Evolutionary conservation across 2,888 invertebrate genomes (phyloP).

Genomic region (Philopedon plagiatum): DNA sequence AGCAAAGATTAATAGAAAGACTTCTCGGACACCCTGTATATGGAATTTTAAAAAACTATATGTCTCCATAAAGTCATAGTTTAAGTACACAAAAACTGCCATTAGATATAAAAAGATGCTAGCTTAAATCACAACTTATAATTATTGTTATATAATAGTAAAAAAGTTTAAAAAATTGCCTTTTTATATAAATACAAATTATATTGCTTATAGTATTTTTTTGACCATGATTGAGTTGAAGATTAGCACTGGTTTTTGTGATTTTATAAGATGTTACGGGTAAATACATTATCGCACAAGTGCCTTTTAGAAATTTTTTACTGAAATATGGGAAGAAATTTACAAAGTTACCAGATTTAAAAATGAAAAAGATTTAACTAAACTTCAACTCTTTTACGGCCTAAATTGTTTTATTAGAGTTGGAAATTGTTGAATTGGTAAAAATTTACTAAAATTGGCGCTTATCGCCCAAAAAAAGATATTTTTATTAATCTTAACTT

Average conservation of each 20-base stretch:
- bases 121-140: constrained; percentile 25
- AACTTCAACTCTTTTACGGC: too few relatives aligned
- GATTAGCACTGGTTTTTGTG: background rate
- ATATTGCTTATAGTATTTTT: background rate
- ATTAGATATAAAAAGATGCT: constrained; percentile 25
- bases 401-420: background rate
- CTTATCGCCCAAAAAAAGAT: background rate
- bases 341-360: too few relatives aligned
- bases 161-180: background rate
- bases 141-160: constrained; percentile 10
- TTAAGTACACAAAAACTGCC: constrained; percentile 33
- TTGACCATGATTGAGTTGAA: background rate
- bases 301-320: too few relatives aligned
- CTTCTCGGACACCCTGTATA: background rate
- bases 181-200: constrained; percentile 5
- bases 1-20: background rate
- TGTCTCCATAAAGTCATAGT: constrained; percentile 4
- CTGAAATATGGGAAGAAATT: too few relatives aligned
- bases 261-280: too few relatives aligned
- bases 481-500: background rate
- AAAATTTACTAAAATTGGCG: background rate
- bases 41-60: background rate
- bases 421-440: background rate
- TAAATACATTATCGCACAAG: too few relatives aligned
- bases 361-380: too few relatives aligned